Percentiles rank a stretch among this genome's conserved stretches.
phyloP scores from a whole-genome alignment of 2,888 invertebrate species.

The Aspidiotus rigidus region DNA sequence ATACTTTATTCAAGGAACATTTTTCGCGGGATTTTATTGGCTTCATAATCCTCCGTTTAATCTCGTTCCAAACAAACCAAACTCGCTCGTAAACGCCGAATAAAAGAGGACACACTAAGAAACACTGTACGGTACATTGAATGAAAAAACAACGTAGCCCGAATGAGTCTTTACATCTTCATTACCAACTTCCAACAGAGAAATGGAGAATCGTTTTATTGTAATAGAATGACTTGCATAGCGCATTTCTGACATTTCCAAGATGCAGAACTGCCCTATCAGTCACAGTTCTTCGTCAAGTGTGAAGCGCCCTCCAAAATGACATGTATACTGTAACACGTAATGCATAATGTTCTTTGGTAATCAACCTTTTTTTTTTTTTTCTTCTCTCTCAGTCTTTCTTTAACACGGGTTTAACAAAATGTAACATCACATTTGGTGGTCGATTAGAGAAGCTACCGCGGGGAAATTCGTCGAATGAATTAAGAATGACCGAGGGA shows the following conservation, averaged over 20 bases:
- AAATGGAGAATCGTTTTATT: constrained; percentile 20
- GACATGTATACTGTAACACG: constrained; percentile 26
- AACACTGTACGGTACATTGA: constrained; percentile 1
- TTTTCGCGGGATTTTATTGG: too few relatives aligned
- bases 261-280: constrained; percentile 32
- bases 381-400: neutral
- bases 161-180: constrained; percentile 26
- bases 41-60: too few relatives aligned
- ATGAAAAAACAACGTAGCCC: neutral
- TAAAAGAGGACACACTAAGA: neutral
- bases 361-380: neutral
- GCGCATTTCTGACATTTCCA: constrained; percentile 22
- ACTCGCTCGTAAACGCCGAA: too few relatives aligned
- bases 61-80: too few relatives aligned
- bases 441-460: constrained; percentile 3
- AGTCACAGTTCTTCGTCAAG: constrained; percentile 25
- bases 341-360: constrained; percentile 18
- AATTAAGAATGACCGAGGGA: constrained; percentile 2
- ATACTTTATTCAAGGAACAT: too few relatives aligned
- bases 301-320: constrained; percentile 29
- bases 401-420: constrained; percentile 1
- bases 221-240: constrained; percentile 30
- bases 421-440: constrained; percentile 3
- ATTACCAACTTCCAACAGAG: constrained; percentile 26
- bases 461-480: neutral